phyloP scores from a whole-genome alignment of 1,140 invertebrate genomes.

The Zeugodacus cucurbitae region DNA sequence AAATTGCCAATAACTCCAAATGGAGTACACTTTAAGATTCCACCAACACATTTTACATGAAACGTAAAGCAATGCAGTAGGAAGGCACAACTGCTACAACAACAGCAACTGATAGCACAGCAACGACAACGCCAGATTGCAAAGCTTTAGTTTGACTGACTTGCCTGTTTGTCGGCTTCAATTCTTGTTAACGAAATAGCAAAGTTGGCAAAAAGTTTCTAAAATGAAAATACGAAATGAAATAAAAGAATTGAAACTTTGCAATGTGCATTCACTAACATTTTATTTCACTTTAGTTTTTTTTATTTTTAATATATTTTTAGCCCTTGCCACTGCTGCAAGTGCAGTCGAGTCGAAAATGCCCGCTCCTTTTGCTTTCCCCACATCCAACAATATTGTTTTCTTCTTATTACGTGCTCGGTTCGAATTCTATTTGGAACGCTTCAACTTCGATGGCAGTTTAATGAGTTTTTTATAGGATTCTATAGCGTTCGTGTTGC shows the following conservation, averaged over 20 bases:
- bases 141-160: background rate
- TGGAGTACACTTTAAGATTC: no score
- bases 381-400: background rate
- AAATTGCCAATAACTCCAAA: no score
- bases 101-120: background rate
- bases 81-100: background rate
- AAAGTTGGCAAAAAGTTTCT: conserved; percentile 19
- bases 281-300: background rate
- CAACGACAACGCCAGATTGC: background rate
- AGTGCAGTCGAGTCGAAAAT: background rate
- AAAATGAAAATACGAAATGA: conserved; percentile 1
- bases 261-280: background rate
- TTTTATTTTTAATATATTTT: background rate
- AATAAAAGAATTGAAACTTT: background rate
- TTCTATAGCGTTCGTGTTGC: background rate
- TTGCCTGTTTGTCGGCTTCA: background rate
- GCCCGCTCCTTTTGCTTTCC: background rate
- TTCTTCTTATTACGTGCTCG: background rate
- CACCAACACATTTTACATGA: background rate
- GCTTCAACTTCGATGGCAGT: conserved; percentile 32
- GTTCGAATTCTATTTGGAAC: background rate
- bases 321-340: background rate
- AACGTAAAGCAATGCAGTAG: background rate
- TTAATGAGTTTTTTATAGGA: conserved; percentile 27
- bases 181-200: background rate